A percentile compares a stretch with the other conserved stretches of the same genome.
These are phyloP conservation scores for Phyllotreta cruciferae DNA, from an alignment of 2,888 invertebrate species.

Conservation along the genomic window DNA sequence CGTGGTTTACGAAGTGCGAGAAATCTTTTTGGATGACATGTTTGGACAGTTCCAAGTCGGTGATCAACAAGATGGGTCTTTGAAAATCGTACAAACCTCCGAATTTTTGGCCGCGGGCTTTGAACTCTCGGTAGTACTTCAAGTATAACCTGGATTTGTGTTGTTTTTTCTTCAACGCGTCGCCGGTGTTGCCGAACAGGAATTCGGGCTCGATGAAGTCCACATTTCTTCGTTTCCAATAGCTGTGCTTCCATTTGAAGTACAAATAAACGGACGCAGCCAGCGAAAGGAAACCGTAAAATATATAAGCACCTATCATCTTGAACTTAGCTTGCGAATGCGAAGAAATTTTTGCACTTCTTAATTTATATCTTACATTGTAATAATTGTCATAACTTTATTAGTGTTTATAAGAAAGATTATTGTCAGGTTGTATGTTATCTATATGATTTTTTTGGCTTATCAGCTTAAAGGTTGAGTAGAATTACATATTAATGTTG, in stretches of 20 bases:
- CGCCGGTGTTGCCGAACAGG: constrained; percentile 46
- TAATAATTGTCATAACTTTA: too few relatives aligned
- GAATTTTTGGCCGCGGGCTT: neutral
- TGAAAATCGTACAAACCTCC: neutral
- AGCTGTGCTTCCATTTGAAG: constrained; percentile 39
- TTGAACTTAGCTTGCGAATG: too few relatives aligned
- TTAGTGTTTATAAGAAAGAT: too few relatives aligned
- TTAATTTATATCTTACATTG: too few relatives aligned
- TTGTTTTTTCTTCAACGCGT: constrained; percentile 1
- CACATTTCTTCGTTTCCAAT: constrained; percentile 49
- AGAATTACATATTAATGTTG: too few relatives aligned
- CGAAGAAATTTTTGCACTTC: too few relatives aligned
- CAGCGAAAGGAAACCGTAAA: too few relatives aligned
- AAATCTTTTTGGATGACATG: constrained; percentile 53
- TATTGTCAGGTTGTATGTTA: too few relatives aligned
- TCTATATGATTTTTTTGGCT: too few relatives aligned
- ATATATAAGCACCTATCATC: too few relatives aligned
- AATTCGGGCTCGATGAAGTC: constrained; percentile 45
- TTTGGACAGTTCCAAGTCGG: constrained; percentile 52
- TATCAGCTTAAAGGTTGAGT: too few relatives aligned
- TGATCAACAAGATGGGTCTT: constrained; percentile 49
- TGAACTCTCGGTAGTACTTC: neutral
- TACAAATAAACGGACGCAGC: neutral
- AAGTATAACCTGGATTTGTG: neutral
- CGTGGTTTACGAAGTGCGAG: constrained; percentile 58